Base-by-base conservation (phyloP, 2,797 vertebrate genomes). In the Pseudomugil gertrudae region DNA sequence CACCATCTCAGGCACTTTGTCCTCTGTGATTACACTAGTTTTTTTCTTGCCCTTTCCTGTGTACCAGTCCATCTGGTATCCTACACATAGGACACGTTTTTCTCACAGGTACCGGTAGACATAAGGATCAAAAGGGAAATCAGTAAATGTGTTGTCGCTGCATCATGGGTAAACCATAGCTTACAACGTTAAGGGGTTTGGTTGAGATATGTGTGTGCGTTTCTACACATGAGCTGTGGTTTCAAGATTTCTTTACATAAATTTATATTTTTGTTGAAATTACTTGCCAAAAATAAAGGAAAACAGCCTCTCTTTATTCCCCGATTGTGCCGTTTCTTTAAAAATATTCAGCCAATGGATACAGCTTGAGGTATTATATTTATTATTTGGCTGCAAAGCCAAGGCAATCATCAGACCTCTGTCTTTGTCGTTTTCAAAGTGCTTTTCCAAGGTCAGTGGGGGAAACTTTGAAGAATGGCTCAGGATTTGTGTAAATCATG, bases 401-500 rank as follows among this genome's bases (percentile, higher is more conserved):
- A 32, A 50, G 68, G 33, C 77, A 83, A 84, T 76, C 73, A 73
- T 76, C 45, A 47, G 74, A 65, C 73, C 72, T 62, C 6, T 55
- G 45, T 63, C 61, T 76, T 62, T 66, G 71, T 83, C 40, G 75
- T 38, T 80, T 80, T 86, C 33, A 56, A 73, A 84, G 65, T 80
- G 63, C 69, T 69, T 74, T 68, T 64, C 69, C 74, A 74, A 74
- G 80, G 83, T 87, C 88, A 84, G 62, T 17, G 57, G 68, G 75
- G 81, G 58, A 68, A 68, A 70, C 86, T 90, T 85, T 90, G 81
- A 87, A 91, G 88, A 87, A 85, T 80, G 76, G 74, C 66, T 73
- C 66, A 54, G 87, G 87, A 91, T 93, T 92, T 88, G 80, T 82
- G 73, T 87, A 79, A 90, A 91, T 88, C 87, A 85, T 78, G 77